Evolutionary conservation across 2,797 vertebrate genomes (phyloP).

Genomic region (Schizopygopsis pylzovi): DNA sequence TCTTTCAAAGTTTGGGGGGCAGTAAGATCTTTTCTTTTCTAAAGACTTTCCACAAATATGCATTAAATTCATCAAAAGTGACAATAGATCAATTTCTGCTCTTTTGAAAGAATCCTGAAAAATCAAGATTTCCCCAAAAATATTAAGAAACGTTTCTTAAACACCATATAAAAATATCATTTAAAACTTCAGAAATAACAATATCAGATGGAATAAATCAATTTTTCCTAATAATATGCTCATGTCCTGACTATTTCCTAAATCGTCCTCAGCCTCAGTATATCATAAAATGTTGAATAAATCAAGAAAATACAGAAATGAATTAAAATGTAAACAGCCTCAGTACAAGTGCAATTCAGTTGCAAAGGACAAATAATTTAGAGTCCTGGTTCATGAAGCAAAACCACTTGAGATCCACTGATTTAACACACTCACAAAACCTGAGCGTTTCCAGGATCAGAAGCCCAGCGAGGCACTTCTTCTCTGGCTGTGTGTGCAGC

Average conservation of each 20-base stretch:
- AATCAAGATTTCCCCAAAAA: no score
- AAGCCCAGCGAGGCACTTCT: slow-evolving; percentile 34
- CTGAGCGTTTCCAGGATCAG: slow-evolving; percentile 47
- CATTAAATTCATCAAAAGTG: not conserved
- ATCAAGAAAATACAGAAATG: not conserved
- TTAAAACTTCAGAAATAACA: not conserved
- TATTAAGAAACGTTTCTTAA: not conserved
- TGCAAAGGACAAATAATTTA: not conserved
- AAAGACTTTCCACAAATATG: not conserved
- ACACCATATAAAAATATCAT: not conserved
- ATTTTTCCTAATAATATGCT: not conserved
- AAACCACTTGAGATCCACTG: slow-evolving; percentile 2
- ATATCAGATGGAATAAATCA: not conserved
- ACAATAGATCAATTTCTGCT: not conserved
- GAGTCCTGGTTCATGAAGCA: not conserved
- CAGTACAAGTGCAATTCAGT: not conserved
- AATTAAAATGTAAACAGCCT: not conserved
- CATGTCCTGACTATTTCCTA: not conserved
- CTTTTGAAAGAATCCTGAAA: not conserved
- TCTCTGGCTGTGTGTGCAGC: slow-evolving; percentile 42
- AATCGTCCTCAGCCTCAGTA: not conserved
- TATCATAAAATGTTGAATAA: not conserved
- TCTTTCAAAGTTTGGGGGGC: not conserved
- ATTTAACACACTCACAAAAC: slow-evolving; percentile 29
- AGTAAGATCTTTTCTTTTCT: not conserved